Evolutionary conservation across 2,888 invertebrate species (phyloP), one percentile per base, ranked within the genome.

Genomic region (Fragum whitleyi): DNA sequence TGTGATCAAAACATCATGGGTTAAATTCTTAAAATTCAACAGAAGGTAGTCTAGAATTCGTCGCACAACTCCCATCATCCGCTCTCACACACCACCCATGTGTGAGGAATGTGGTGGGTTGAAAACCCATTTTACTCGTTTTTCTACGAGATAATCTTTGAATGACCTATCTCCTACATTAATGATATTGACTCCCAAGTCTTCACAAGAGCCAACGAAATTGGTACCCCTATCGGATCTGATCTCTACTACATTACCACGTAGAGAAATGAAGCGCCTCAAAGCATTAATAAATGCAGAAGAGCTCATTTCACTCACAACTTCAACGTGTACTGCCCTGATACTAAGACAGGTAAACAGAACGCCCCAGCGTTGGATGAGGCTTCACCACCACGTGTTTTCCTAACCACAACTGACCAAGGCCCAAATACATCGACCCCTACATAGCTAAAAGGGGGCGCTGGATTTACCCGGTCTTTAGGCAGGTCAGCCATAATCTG

Each of bases 51-150:
- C 81, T 11, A 86, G 67, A 26, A 83, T 81, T 42, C 80, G 39
- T 0, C 76, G 32, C 0, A 57, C 59, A 0, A 78, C 26, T 14
- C 82, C 85, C 21, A 83, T 83, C 72, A 86, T 67, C 2, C 83
- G 42, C 47, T 83, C 81, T 79, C 81, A 81, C 11, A 69, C 77
- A 23, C 86, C 84, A 3, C 82, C 86, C 77, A 85, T 83, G 70
- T 85, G 86, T 11, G 86, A 83, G 2, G 83, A 62, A 77, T 86
- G 81, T 7, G 86, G 84, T 0, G 76, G 72, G 28, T 74, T 83
- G 55, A 79, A 83, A 29, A 69, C 16, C 83, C 79, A 79, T 28
- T 26, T 47, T 21, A 61, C 42, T 51, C 51, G 53, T 29, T 65
- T 62, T 7, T 77, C 53, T 9, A 53, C 11, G 23, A 79, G 32